Evolutionary conservation across 2,113 vertebrate genomes (phyloP), one percentile per base, ranked within the genome.

Genomic region (Zosterops japonicus): DNA sequence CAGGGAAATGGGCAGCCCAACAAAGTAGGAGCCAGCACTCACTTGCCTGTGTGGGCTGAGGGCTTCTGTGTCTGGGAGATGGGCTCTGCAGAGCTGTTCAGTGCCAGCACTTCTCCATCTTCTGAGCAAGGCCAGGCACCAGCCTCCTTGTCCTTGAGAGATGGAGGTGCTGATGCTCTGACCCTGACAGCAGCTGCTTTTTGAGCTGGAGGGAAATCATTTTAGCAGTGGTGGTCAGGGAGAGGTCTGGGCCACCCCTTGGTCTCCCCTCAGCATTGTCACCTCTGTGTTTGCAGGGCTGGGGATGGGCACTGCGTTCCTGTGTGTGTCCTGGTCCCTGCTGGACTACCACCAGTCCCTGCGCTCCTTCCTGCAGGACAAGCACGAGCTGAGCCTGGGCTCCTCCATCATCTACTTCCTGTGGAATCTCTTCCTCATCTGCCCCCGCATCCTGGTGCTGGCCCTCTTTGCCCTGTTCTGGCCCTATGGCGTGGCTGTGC

Each of bases 281-380:
- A 36, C 49, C 27, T 47, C 41, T 93, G 55, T 94, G 27, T 46
- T 89, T 68, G 12, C 94, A 99, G 99, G 97, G 82, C 88, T 99
- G 76, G 98, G 98, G 78, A 96, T 99, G 23, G 96, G 97, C 36
- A 98, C 98, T 0, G 98, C 99, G 0, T 98, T 98, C 67, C 93
- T 98, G 5, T 99, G 99, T 27, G 98, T 99, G 57, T 98, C 98
- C 3, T 99, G 99, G 99, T 98, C 99, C 29, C 98, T 99, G 42
- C 97, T 99, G 75, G 99, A 99, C 61, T 99, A 99, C 87, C 99
- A 99, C 92, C 99, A 98, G 92, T 98, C 98, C 21, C 97, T 99
- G 94, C 99, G 99, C 11, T 97, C 98, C 93, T 99, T 99, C 97
- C 97, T 99, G 23, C 97, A 97, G 4, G 97, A 98, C 68, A 99